Evolutionary conservation across 2,113 vertebrate genomes (phyloP), one percentile per base, ranked within the genome.

Genomic region (Bambusicola thoracicus): DNA sequence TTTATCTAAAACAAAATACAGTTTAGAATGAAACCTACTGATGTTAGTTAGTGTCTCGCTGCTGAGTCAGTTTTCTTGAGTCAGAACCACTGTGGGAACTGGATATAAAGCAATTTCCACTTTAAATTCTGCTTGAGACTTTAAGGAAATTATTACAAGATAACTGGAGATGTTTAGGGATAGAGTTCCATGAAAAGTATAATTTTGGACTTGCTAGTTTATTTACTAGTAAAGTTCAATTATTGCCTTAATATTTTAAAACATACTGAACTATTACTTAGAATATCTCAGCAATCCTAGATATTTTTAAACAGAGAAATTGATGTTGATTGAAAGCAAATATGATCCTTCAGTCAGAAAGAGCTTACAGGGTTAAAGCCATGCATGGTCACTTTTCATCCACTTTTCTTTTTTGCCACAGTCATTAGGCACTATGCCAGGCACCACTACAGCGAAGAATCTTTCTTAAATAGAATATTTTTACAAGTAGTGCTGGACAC

Each of bases 381-480:
- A 8, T 43, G 34, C 84, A 62, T 34, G 34, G 70, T 82, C 6
- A 41, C 78, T 92, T 92, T 89, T 92, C 69, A 80, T 83, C 30
- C 55, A 34, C 58, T 87, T 87, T 48, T 89, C 51, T 49, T 69
- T 69, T 91, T 51, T 53, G 40, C 53, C 78, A 92, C n/a, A 62
- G 51, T 83, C 81, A 95, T 96, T 96, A 93, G 92, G 86, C 87
- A 92, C 29, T 34, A 27, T 87, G 90, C 96, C 94, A 96, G 87
- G 29, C 76, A 88, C 73, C 49, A 82, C 49, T 85, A 48, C 86
- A 81, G 86, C 81, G 89, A 86, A 92, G 17, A 79, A 66, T 90
- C 70, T 89, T 92, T 88, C 68, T 89, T 82, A 91, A 90, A 77
- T 66, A 68, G 61, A 76, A 46, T 88, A 24, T 79, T 48, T 79